A percentile compares a stretch with the other conserved stretches of the same genome.
These are phyloP conservation scores for Sylvicola fuscatus DNA, from an alignment of 2,888 invertebrate species.

Conservation along the genomic window DNA sequence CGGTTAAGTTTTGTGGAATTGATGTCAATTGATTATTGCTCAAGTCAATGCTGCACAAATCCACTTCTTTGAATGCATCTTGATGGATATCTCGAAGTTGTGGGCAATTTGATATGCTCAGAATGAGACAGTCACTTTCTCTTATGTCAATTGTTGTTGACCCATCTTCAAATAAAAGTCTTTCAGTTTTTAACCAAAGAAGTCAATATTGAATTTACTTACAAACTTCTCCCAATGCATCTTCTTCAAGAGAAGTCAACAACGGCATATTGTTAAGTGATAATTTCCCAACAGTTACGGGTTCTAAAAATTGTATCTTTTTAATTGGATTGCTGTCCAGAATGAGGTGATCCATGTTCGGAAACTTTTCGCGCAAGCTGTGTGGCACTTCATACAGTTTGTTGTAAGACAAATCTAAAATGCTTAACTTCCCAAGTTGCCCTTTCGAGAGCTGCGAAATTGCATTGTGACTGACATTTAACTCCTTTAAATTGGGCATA, in stretches of 20 bases:
- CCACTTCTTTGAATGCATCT: conserved; percentile 1
- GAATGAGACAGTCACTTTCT: conserved; percentile 2
- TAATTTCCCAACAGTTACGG: conserved; percentile 2
- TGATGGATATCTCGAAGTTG: conserved; percentile 2
- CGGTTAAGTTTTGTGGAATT: conserved; percentile 4
- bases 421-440: conserved; percentile 1
- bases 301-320: conserved; percentile 4
- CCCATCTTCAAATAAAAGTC: conserved; percentile 1
- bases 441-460: conserved; percentile 2
- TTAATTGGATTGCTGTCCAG: conserved; percentile 7
- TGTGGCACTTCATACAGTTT: conserved; percentile 4
- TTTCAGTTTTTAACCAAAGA: neutral
- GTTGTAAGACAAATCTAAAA: conserved; percentile 6
- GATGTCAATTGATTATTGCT: conserved; percentile 6
- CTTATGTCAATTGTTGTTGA: neutral
- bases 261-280: conserved; percentile 5
- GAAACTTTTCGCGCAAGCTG: conserved; percentile 2
- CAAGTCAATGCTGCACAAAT: conserved; percentile 5
- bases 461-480: conserved; percentile 4
- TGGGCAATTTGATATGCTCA: conserved; percentile 4
- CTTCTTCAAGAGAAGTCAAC: conserved; percentile 3
- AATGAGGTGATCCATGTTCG: conserved; percentile 3
- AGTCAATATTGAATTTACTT: neutral
- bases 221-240: conserved; percentile 5
- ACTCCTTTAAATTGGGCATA: conserved; percentile 2